phyloP scores from a whole-genome alignment of 37 sponge, comb jelly and placozoan species.

The Beroe forskalii region DNA sequence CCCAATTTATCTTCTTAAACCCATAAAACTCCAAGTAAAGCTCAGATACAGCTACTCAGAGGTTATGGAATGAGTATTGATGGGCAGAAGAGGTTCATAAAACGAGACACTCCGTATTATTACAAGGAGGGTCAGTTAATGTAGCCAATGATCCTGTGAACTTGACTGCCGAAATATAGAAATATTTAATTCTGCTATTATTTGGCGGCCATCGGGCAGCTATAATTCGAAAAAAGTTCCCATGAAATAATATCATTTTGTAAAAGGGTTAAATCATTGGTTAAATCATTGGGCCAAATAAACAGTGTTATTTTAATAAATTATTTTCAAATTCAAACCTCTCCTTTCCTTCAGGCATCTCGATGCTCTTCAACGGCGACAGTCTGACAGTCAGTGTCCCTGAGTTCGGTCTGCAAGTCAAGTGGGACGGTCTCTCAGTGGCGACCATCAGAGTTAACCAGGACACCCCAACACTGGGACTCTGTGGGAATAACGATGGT shows the following conservation, averaged over 20 bases:
- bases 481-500: conserved; percentile 59
- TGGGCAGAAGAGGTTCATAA: not conserved
- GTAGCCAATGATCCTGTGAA: no score
- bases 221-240: no score
- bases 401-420: conserved; percentile 8
- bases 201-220: no score
- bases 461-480: conserved; percentile 13
- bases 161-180: no score
- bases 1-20: no score
- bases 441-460: not conserved
- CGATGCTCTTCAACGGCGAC: not conserved
- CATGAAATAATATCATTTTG: no score
- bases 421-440: conserved; percentile 14
- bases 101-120: not conserved
- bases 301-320: no score
- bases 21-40: conserved; percentile 9
- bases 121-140: not conserved
- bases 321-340: no score
- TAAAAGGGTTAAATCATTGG: no score
- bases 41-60: conserved; percentile 49
- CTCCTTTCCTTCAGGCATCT: not conserved
- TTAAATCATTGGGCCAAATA: no score
- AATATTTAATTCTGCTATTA: no score
- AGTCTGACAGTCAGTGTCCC: not conserved
- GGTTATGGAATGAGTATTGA: conserved; percentile 3